Conservation (phyloP, 2,888 invertebrate species). For the Sepioteuthis lessoniana region DNA sequence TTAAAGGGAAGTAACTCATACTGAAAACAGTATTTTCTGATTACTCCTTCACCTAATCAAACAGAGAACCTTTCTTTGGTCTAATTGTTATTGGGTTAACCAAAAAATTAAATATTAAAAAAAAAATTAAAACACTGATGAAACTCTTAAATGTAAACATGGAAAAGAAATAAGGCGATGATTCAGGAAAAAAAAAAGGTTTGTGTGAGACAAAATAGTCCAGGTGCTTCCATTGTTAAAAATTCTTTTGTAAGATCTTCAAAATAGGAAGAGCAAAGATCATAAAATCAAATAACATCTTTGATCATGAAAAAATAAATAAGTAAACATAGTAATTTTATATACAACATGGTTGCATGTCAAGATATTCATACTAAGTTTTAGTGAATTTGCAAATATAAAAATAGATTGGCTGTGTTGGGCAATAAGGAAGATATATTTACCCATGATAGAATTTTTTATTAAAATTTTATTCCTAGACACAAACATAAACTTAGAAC, state of each 20-base stretch:
- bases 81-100: too few species aligned
- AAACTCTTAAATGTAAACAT: neutral
- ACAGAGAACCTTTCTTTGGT: neutral
- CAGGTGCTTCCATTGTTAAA: neutral
- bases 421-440: neutral
- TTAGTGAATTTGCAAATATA: neutral
- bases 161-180: neutral
- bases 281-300: neutral
- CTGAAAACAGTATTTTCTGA: neutral
- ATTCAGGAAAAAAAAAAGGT: neutral
- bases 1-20: neutral
- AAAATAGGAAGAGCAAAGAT: neutral
- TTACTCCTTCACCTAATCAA: neutral
- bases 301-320: neutral
- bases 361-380: neutral
- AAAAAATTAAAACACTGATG: neutral
- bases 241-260: neutral
- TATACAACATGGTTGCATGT: neutral
- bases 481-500: neutral
- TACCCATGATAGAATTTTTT: neutral
- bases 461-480: neutral
- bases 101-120: too few species aligned
- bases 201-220: neutral
- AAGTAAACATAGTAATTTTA: neutral
- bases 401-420: slow-evolving; percentile 33